Evolutionary conservation across 2,888 invertebrate genomes (phyloP), one percentile per base, ranked within the genome.

Genomic region (Melanophora roralis): DNA sequence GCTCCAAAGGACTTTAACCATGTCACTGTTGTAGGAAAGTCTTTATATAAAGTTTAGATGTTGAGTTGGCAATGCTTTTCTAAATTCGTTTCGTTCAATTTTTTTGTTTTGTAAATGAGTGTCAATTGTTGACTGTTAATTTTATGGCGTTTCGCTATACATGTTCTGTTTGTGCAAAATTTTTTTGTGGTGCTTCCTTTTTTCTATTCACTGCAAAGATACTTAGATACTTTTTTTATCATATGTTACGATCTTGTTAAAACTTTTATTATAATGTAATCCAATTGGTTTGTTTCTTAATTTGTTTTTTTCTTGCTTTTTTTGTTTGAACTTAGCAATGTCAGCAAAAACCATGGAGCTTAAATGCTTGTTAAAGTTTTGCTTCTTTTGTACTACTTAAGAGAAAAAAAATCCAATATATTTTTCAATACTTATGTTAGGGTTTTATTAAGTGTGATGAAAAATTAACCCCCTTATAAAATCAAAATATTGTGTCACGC

Each of bases 211-310:
- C 51, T 38, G 21, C 53, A 53, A 53, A 68, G 76, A 73, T 49
- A 38, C 6, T 3, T 27, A 27, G 3, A 6, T 27, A 27, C 36
- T 69, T 27, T 40, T 57, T 21, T 55, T 76, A 80, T 80, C 76
- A 65, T 76, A 76, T 80, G 80, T 73, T 76, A 73, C 57, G 64
- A 80, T 80, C 80, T 80, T 80, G 76, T 80, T 80, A 68, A 76
- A 76, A 80, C 76, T 76, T 69, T 80, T 80, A 80, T 80, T 80
- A 69, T 80, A 76, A 76, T 73, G 80, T 76, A 80, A 80, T 80
- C 76, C 72, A 59, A 76, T 64, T 76, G 62, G 72, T 74, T 53
- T 45, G 53, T 14, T 64, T 16, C 23, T 59, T 34, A 47, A 21
- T 57, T 47, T 32, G 27, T 45, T 45, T 67, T 78, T 49, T 11